These are phyloP conservation scores for Cathartes aura DNA, from an alignment of 2,113 vertebrate species.

Conservation along the genomic window DNA sequence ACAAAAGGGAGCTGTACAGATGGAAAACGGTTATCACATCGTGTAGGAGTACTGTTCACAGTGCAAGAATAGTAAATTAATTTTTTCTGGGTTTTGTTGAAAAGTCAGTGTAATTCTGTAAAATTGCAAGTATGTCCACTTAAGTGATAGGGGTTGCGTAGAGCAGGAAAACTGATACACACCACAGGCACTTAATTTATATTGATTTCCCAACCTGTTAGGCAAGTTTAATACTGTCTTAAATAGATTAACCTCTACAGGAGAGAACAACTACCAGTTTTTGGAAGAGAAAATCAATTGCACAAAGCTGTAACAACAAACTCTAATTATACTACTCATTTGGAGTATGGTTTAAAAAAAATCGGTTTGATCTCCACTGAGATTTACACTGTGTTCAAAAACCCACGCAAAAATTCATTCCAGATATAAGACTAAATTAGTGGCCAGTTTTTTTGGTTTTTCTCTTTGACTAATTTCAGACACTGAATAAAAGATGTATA, in stretches of 20 bases:
- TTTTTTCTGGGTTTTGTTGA: slow-evolving; percentile 69
- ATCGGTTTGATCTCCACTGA: neutral
- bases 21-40: slow-evolving; percentile 46
- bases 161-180: slow-evolving; percentile 45
- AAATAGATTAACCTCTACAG: slow-evolving; percentile 24
- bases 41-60: slow-evolving; percentile 63
- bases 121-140: slow-evolving; percentile 58
- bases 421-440: neutral
- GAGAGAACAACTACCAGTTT: slow-evolving; percentile 19
- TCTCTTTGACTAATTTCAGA: slow-evolving; percentile 46
- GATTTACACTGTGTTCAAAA: slow-evolving; percentile 13
- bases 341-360: slow-evolving; percentile 7
- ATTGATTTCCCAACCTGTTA: slow-evolving; percentile 60
- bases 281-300: slow-evolving; percentile 54
- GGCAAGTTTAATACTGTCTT: slow-evolving; percentile 48
- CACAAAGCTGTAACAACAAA: slow-evolving; percentile 40
- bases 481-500: slow-evolving; percentile 70
- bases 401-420: neutral
- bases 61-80: slow-evolving; percentile 59
- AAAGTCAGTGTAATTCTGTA: slow-evolving; percentile 65
- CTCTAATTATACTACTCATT: slow-evolving; percentile 3
- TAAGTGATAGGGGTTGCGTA: slow-evolving; percentile 42
- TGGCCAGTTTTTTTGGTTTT: neutral
- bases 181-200: slow-evolving; percentile 73
- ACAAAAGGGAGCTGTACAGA: slow-evolving; percentile 71